These are phyloP conservation scores for Thymelicus sylvestris DNA, from an alignment of 2,888 invertebrate genomes.

Conservation along the genomic window DNA sequence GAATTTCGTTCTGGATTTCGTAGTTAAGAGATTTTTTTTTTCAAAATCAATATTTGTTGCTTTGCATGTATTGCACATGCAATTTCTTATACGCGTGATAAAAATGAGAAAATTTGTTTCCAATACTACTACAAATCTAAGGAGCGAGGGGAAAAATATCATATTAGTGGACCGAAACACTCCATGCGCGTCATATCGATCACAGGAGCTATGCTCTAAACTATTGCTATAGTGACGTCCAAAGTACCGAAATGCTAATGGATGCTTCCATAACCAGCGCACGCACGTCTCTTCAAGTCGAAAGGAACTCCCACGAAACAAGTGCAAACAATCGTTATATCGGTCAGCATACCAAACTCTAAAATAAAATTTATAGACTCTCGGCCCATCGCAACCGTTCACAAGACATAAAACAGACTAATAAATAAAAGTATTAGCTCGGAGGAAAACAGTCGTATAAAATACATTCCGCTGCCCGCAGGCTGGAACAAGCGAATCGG, in stretches of 20 bases:
- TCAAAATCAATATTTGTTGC: too few species aligned
- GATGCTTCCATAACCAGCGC: not conserved
- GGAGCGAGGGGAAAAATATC: too few species aligned
- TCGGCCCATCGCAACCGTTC: conserved; percentile 19
- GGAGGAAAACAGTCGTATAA: conserved; percentile 23
- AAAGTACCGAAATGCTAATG: not conserved
- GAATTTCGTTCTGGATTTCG: too few species aligned
- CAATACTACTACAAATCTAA: too few species aligned
- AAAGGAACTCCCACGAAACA: not conserved
- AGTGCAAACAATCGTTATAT: not conserved
- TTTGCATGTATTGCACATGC: too few species aligned
- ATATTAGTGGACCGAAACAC: too few species aligned
- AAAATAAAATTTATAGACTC: conserved; percentile 15
- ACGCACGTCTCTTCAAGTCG: not conserved
- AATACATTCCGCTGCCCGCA: conserved; percentile 1
- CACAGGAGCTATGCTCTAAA: not conserved
- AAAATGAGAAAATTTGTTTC: too few species aligned
- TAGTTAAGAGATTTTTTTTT: too few species aligned
- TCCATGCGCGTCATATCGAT: too few species aligned
- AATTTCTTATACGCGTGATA: too few species aligned
- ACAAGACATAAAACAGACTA: conserved; percentile 27
- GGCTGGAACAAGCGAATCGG: too few species aligned
- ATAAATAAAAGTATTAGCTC: conserved; percentile 29
- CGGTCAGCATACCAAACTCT: conserved; percentile 16
- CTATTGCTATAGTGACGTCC: not conserved